Evolutionary conservation across 2,888 invertebrate genomes (phyloP).

Genomic region (Lochmaea capreae): DNA sequence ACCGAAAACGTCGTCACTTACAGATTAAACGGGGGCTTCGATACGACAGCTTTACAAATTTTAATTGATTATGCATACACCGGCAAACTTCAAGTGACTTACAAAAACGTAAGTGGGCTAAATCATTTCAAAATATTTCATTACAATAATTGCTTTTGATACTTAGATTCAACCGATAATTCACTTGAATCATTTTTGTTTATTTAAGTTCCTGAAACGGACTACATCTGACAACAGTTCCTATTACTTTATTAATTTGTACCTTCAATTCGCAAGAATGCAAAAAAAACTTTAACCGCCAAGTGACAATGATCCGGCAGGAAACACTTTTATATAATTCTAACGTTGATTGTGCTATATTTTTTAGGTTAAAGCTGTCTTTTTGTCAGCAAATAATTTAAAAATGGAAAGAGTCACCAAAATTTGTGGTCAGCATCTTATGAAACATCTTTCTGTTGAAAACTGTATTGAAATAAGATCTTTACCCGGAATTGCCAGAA

Average conservation of each 20-base stretch:
- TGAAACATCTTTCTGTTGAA: conserved; percentile 72
- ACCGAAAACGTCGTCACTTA: conserved; percentile 69
- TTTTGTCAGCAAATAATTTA: conserved; percentile 82
- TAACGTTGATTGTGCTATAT: not conserved
- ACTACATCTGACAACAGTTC: too few relatives aligned
- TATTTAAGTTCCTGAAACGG: too few relatives aligned
- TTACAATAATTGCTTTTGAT: too few relatives aligned
- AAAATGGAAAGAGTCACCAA: conserved; percentile 80
- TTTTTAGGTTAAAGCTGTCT: conserved; percentile 77
- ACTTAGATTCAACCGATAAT: too few relatives aligned
- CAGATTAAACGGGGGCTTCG: conserved; percentile 74
- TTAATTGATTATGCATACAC: conserved; percentile 89
- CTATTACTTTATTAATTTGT: too few relatives aligned
- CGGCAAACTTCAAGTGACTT: conserved; percentile 71
- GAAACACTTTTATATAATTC: not conserved
- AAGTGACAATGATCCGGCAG: too few relatives aligned
- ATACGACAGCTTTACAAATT: conserved; percentile 77
- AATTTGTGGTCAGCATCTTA: conserved; percentile 78
- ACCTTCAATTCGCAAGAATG: too few relatives aligned
- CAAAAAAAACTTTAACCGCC: too few relatives aligned
- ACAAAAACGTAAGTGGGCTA: conserved; percentile 62
- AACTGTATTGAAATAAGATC: conserved; percentile 73
- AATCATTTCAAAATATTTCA: too few relatives aligned
- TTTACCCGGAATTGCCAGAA: conserved; percentile 71
- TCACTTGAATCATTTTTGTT: too few relatives aligned